Base-by-base conservation (phyloP, 2,797 vertebrate species). In the Salarias fasciatus region DNA sequence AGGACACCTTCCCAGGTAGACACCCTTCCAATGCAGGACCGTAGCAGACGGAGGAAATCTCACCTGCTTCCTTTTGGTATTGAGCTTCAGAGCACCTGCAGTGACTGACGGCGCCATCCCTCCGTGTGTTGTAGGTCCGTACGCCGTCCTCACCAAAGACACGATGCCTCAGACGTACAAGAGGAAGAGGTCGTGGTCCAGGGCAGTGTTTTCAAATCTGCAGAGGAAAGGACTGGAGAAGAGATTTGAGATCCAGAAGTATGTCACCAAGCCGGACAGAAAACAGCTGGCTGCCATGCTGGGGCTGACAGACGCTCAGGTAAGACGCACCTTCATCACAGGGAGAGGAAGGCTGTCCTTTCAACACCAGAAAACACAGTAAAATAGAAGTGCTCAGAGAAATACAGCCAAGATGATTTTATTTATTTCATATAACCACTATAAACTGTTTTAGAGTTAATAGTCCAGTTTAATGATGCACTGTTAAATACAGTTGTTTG, bases 1-100 rank as follows among this genome's bases (percentile, higher is more conserved):
- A 99, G 91, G 97, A 98, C 93, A 95, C 96, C 83, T 99, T 99
- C 92, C 97, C 97, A 98, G 97, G 97, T 98, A 96, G 86, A 50
- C 6, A 35, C 33, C 69, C 36, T 59, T 63, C 58, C 65, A 58
- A n/a, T 63, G 44, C 64, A 82, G 79, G 82, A 57, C 64, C 45
- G 57, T 58, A 44, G 54, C 75, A 72, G 71, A 51, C 73, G 71
- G 51, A 59, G 29, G n/a, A 35, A 29, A 42, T 38, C 36, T 51
- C 14, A 37, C 53, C 45, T 35, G 40, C 18, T 40, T 64, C 35
- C 45, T 15, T 59, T 51, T n/a, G n/a, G 59, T 15, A 6, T 48
- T 42, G 11, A 55, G 49, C 37, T 45, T 52, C 51, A 49, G 59
- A 38, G 49, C 77, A 64, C 67, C 58, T 70, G 74, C 56, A 66